Conservation (phyloP, 2,888 invertebrate genomes). For the Erebia palarica region DNA sequence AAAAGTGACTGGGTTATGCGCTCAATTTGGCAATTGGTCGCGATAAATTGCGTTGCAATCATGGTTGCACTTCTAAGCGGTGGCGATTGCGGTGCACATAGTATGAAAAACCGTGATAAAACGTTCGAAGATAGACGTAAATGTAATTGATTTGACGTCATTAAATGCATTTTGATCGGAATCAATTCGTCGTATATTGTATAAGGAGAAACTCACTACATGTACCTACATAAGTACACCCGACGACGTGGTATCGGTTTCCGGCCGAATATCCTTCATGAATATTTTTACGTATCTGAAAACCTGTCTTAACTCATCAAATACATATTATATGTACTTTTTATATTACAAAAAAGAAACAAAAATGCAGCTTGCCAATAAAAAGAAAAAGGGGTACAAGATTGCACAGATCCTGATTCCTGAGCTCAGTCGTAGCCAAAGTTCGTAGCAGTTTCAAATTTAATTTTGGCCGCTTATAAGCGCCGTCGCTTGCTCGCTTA, state of each 20-base stretch:
- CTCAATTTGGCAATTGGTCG: no score
- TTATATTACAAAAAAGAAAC: background rate
- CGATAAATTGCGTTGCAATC: no score
- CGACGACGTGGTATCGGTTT: background rate
- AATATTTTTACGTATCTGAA: slow-evolving; percentile 6
- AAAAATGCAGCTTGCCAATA: background rate
- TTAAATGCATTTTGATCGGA: background rate
- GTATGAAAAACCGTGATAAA: no score
- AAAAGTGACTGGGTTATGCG: no score
- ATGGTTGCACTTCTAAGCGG: no score
- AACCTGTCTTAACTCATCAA: background rate
- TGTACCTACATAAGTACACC: background rate
- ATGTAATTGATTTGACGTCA: background rate
- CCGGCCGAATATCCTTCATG: background rate
- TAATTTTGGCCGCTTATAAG: background rate
- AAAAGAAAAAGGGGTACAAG: background rate
- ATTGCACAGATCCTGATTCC: background rate
- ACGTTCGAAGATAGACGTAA: no score
- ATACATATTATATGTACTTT: background rate
- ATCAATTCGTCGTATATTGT: background rate
- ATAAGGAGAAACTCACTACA: background rate
- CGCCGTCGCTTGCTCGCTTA: background rate
- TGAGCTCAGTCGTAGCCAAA: background rate
- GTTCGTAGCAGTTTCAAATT: slow-evolving; percentile 7
- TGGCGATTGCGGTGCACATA: no score